A percentile compares a stretch with the other conserved stretches of the same genome.
Evolutionary conservation across 2,888 invertebrate genomes (phyloP).

Genomic region (Thereva nobilitata): DNA sequence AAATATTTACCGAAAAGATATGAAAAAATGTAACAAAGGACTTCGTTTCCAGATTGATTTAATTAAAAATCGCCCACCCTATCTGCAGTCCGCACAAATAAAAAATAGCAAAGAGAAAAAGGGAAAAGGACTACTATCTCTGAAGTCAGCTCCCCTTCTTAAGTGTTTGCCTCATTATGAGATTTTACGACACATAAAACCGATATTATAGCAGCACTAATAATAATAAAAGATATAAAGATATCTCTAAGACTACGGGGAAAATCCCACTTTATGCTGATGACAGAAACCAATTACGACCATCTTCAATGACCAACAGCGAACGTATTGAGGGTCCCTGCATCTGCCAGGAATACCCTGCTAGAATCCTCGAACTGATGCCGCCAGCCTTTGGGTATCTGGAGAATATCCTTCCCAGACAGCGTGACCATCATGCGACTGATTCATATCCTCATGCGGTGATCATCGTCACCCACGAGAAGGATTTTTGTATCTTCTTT

Average conservation of each 20-base stretch:
- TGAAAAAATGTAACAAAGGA: slow-evolving; percentile 15
- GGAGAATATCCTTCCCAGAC: slow-evolving; percentile 10
- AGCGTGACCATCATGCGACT: not conserved
- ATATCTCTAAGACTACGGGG: slow-evolving; percentile 26
- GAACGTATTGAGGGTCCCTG: slow-evolving; percentile 28
- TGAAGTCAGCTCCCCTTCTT: slow-evolving; percentile 16
- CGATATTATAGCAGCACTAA: slow-evolving; percentile 29
- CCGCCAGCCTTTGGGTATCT: not conserved
- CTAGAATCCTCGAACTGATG: not conserved
- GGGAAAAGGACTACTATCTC: slow-evolving; percentile 17
- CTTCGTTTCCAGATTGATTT: slow-evolving; percentile 26
- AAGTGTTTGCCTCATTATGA: slow-evolving; percentile 24
- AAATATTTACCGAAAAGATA: slow-evolving; percentile 27
- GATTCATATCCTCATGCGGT: slow-evolving; percentile 17
- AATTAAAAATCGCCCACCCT: slow-evolving; percentile 21
- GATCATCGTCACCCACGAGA: slow-evolving; percentile 14
- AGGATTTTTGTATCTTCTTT: slow-evolving; percentile 41
- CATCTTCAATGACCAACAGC: slow-evolving; percentile 31
- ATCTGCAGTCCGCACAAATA: too few species aligned
- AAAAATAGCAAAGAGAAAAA: not conserved
- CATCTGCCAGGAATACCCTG: not conserved
- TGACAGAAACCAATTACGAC: slow-evolving; percentile 30
- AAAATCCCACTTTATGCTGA: slow-evolving; percentile 31
- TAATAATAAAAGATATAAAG: slow-evolving; percentile 23
- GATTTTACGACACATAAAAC: slow-evolving; percentile 26